These are phyloP conservation scores for Halichondria panicea DNA, from an alignment of 37 sponge, comb jelly and placozoan genomes.

Conservation along the genomic window DNA sequence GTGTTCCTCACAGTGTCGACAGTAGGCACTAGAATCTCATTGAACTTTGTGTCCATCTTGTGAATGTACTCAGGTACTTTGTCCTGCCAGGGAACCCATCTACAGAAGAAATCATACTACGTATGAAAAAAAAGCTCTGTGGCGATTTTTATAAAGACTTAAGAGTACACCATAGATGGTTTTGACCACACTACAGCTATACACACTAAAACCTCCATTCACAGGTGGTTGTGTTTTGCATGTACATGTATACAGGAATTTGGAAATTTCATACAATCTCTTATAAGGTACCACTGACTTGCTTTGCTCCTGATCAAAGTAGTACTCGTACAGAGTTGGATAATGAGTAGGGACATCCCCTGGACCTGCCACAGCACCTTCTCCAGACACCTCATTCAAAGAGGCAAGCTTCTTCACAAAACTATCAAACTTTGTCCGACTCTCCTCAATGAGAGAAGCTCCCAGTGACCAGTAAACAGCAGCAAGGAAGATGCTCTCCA, in stretches of 20 bases:
- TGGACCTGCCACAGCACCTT: slow-evolving; percentile 64
- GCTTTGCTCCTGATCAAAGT: slow-evolving; percentile 59
- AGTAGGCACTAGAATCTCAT: slow-evolving; percentile 97
- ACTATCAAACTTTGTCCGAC: slow-evolving; percentile 88
- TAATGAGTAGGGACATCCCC: slow-evolving; percentile 85
- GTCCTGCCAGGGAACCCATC: slow-evolving; percentile 95
- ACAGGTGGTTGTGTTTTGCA: too few species aligned
- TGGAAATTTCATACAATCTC: too few species aligned
- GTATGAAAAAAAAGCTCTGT: too few species aligned
- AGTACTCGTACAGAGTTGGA: slow-evolving; percentile 94
- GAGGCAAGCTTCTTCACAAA: slow-evolving; percentile 81
- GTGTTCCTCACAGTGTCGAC: slow-evolving; percentile 96
- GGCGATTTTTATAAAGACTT: too few species aligned
- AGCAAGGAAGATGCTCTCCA: slow-evolving; percentile 86
- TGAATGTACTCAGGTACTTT: slow-evolving; percentile 92
- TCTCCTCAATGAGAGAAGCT: slow-evolving; percentile 88
- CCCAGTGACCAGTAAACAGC: slow-evolving; percentile 95
- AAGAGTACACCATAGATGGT: too few species aligned
- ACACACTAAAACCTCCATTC: too few species aligned
- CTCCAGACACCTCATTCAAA: slow-evolving; percentile 68
- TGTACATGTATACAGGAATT: too few species aligned
- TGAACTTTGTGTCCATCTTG: slow-evolving; percentile 73
- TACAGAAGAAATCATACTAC: too few species aligned
- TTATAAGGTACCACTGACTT: too few species aligned
- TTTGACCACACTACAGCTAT: too few species aligned